Percentiles rank a stretch among this genome's conserved stretches.
Conservation (phyloP, 2,888 invertebrate species). For the Pseudococcus viburni region DNA sequence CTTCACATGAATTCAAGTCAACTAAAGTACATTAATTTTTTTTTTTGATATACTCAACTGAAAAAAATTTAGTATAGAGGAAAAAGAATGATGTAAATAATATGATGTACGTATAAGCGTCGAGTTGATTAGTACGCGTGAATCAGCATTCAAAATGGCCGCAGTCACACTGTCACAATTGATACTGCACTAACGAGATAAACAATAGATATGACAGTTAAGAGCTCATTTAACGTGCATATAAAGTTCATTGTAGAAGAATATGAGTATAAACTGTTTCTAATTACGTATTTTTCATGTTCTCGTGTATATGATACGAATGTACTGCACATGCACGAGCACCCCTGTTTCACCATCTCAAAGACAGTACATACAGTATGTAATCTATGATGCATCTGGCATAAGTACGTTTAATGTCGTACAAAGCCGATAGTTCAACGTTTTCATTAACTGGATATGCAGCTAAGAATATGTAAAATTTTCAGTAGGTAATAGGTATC, state of each 20-base stretch:
- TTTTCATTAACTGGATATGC: too few species aligned
- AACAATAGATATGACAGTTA: neutral
- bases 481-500: too few species aligned
- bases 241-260: neutral
- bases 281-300: neutral
- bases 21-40: too few species aligned
- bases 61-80: too few species aligned
- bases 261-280: constrained; percentile 1
- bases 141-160: constrained; percentile 31
- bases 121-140: neutral
- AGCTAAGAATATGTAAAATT: too few species aligned
- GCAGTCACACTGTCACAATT: neutral
- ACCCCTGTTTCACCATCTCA: neutral
- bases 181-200: constrained; percentile 14
- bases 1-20: too few species aligned
- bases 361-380: neutral
- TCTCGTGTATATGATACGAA: neutral
- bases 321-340: neutral
- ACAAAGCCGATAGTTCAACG: too few species aligned
- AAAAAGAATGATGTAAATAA: neutral
- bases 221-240: too few species aligned
- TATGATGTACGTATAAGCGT: neutral
- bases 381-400: too few species aligned
- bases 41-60: too few species aligned
- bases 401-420: too few species aligned